These are phyloP conservation scores for Lycaena phlaeas DNA, from an alignment of 2,888 invertebrate species.

Conservation along the genomic window DNA sequence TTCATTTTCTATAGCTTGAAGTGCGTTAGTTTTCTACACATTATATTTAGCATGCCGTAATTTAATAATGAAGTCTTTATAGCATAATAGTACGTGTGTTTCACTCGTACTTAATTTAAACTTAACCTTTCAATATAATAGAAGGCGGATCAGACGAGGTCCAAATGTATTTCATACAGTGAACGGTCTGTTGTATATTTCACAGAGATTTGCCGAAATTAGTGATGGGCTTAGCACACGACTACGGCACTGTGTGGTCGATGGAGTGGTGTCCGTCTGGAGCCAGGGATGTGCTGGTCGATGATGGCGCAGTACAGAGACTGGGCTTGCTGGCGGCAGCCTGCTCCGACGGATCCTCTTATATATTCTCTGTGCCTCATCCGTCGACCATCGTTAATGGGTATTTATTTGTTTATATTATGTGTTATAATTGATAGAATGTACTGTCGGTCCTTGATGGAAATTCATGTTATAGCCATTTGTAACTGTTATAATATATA, in stretches of 20 bases:
- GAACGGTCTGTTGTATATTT: neutral
- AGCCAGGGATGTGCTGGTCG: constrained; percentile 53
- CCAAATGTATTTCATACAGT: neutral
- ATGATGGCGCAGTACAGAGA: constrained; percentile 33
- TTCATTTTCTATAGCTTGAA: no score
- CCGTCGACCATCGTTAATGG: constrained; percentile 34
- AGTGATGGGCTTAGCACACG: constrained; percentile 74
- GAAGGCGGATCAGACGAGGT: no score
- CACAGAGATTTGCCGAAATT: constrained; percentile 34
- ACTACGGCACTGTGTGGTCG: constrained; percentile 77
- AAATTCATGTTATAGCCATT: no score
- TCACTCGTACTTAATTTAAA: no score
- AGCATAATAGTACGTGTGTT: no score
- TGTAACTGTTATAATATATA: no score
- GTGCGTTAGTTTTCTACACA: no score
- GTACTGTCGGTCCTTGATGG: no score
- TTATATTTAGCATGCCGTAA: no score
- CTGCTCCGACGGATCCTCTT: constrained; percentile 76
- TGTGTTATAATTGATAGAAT: no score
- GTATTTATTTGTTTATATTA: constrained; percentile 23
- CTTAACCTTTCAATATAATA: no score
- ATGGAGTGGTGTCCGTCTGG: constrained; percentile 87
- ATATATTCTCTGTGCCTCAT: constrained; percentile 75
- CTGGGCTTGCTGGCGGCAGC: constrained; percentile 81
- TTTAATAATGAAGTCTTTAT: no score